Percentiles rank a stretch among this genome's conserved stretches.
phyloP scores from a whole-genome alignment of 2,888 invertebrate genomes.

The Drosophila multiciliata region DNA sequence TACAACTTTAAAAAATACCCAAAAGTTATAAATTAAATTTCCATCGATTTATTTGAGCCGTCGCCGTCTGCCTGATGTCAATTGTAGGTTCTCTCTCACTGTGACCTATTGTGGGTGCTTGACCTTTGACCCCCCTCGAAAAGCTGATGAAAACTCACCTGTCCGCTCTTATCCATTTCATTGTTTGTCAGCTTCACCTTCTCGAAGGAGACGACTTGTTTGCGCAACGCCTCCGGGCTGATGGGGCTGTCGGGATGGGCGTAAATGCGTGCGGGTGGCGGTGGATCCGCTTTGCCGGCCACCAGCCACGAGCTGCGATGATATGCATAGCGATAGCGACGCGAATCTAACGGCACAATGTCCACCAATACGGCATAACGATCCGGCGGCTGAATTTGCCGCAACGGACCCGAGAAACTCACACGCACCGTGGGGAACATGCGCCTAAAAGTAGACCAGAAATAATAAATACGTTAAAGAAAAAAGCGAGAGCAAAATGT shows the following conservation, averaged over 20 bases:
- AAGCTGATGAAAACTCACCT: slow-evolving; percentile 86
- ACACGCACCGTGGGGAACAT: slow-evolving; percentile 99
- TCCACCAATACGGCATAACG: slow-evolving; percentile 97
- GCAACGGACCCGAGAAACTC: slow-evolving; percentile 91
- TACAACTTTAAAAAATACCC: background rate
- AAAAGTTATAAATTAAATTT: background rate
- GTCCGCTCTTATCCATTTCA: slow-evolving; percentile 98
- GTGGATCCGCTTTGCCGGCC: slow-evolving; percentile 99
- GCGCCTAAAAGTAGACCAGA: slow-evolving; percentile 88
- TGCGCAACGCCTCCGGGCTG: slow-evolving; percentile 96
- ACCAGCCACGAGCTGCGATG: slow-evolving; percentile 99
- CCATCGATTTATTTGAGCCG: slow-evolving; percentile 1
- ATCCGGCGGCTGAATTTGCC: slow-evolving; percentile 90
- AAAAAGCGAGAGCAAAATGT: slow-evolving; percentile 1
- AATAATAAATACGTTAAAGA: background rate
- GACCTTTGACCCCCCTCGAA: slow-evolving; percentile 24
- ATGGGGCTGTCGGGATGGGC: slow-evolving; percentile 98
- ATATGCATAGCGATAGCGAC: slow-evolving; percentile 98
- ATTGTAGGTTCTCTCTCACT: background rate
- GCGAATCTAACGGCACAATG: slow-evolving; percentile 98
- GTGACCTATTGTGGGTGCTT: background rate
- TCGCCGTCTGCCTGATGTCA: background rate
- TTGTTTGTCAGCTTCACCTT: slow-evolving; percentile 99
- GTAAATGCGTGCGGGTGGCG: slow-evolving; percentile 96
- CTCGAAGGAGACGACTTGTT: slow-evolving; percentile 99